Evolutionary conservation across 2,888 invertebrate genomes (phyloP).

Genomic region (Drosophila birchii): DNA sequence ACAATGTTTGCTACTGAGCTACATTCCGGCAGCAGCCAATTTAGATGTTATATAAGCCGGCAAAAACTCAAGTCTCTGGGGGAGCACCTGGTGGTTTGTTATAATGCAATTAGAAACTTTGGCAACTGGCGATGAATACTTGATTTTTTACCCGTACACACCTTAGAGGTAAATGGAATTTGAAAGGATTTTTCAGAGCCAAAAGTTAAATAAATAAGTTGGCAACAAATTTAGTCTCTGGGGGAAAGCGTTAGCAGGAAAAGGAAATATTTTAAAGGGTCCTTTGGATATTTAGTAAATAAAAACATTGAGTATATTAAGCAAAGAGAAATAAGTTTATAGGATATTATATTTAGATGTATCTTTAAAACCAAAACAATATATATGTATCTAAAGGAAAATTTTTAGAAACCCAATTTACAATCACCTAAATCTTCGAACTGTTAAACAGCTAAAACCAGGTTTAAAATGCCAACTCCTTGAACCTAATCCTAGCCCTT

Average conservation of each 20-base stretch:
- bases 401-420: not conserved
- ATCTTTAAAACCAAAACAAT: not conserved
- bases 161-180: slow-evolving; percentile 4
- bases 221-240: slow-evolving; percentile 4
- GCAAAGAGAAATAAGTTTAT: too few relatives aligned
- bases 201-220: slow-evolving; percentile 13
- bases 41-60: slow-evolving; percentile 30
- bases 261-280: not conserved
- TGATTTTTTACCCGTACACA: not conserved
- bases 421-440: not conserved
- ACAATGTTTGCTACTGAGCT: slow-evolving; percentile 9
- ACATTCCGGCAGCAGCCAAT: slow-evolving; percentile 18
- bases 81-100: not conserved
- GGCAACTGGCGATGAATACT: not conserved
- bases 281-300: not conserved
- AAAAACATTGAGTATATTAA: not conserved
- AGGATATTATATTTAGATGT: not conserved
- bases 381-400: not conserved
- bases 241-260: not conserved
- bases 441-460: not conserved
- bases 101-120: slow-evolving; percentile 6
- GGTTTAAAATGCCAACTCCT: slow-evolving; percentile 4
- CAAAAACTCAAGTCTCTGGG: slow-evolving; percentile 5
- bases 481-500: slow-evolving; percentile 21
- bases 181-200: not conserved